These are phyloP conservation scores for Saccopteryx leptura DNA, from an alignment of 2,113 vertebrate species.

Conservation along the genomic window DNA sequence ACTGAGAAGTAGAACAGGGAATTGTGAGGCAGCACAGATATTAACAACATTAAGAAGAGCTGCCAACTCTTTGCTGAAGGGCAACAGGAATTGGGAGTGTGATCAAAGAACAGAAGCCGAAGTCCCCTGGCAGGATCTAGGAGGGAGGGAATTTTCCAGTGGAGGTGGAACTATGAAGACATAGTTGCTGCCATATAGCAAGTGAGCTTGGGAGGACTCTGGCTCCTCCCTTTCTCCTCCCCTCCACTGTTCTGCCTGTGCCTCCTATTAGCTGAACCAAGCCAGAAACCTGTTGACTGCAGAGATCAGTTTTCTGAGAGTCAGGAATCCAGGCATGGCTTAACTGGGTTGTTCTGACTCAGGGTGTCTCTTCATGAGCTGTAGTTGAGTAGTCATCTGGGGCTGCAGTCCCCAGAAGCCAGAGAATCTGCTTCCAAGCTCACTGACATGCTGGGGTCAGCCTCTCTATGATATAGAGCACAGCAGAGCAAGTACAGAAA, in stretches of 20 bases:
- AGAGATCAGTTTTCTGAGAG: neutral
- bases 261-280: neutral
- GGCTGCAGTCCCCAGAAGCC: neutral
- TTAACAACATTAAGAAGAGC: neutral
- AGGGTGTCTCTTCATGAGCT: neutral
- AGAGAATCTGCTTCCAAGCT: neutral
- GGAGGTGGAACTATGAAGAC: neutral
- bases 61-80: neutral
- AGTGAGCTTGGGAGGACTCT: neutral
- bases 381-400: neutral
- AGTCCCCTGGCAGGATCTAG: neutral
- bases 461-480: neutral
- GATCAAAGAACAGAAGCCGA: neutral
- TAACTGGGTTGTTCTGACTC: neutral
- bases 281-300: neutral
- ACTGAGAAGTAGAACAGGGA: neutral
- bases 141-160: neutral
- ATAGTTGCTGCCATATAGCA: neutral
- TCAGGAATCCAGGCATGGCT: neutral
- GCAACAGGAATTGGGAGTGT: neutral
- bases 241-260: neutral
- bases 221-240: neutral
- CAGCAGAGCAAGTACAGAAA: neutral
- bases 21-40: neutral
- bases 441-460: neutral